Conservation (phyloP, 2,888 invertebrate species). For the Acanthosoma haemorrhoidale region DNA sequence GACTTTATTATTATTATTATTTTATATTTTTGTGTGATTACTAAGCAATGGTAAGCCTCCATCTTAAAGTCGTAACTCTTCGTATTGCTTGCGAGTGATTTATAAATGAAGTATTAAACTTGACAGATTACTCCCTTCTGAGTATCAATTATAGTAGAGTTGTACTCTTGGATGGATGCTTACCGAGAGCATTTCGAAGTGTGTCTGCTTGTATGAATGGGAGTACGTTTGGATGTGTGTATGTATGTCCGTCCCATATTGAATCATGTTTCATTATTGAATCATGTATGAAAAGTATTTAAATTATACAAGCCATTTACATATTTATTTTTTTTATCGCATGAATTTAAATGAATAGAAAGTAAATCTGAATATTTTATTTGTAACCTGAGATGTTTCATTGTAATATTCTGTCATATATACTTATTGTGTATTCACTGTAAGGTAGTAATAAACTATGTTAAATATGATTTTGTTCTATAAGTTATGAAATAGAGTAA, state of each 20-base stretch:
- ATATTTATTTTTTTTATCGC: not conserved
- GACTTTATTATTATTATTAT: not conserved
- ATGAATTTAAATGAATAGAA: not conserved
- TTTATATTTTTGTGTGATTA: not conserved
- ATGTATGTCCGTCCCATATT: constrained; percentile 22
- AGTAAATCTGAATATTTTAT: not conserved
- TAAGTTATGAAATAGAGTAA: constrained; percentile 12
- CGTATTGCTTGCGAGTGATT: too few relatives aligned
- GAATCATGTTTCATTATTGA: too few relatives aligned
- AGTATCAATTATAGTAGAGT: too few relatives aligned
- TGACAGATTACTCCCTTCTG: too few relatives aligned
- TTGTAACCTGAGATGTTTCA: not conserved
- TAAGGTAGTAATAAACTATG: not conserved
- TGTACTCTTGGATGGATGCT: too few relatives aligned
- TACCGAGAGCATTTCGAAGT: not conserved
- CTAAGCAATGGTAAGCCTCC: too few relatives aligned
- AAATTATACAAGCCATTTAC: not conserved
- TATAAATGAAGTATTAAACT: too few relatives aligned
- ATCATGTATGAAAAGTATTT: not conserved
- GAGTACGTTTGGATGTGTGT: not conserved
- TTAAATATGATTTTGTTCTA: not conserved
- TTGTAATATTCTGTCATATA: not conserved
- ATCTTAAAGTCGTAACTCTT: too few relatives aligned
- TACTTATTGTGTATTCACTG: constrained; percentile 15
- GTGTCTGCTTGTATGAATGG: not conserved